These are phyloP conservation scores for Macrobrachium nipponense DNA, from an alignment of 1,140 invertebrate genomes.

Conservation along the genomic window DNA sequence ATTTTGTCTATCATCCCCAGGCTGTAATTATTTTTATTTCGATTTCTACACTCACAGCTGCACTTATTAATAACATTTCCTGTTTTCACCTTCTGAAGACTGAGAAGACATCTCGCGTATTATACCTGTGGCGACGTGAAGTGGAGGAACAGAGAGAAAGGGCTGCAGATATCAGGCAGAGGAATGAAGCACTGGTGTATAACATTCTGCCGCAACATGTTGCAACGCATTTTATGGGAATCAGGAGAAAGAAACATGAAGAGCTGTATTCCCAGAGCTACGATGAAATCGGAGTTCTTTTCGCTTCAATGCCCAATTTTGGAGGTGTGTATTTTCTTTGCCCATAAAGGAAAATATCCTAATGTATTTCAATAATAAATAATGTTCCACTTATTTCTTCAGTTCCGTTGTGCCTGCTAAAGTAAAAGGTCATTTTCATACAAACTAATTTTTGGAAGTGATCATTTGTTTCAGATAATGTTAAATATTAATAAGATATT, in stretches of 20 bases:
- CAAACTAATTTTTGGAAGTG: no score
- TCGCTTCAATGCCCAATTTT: constrained; percentile 96
- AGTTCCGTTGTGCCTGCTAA: no score
- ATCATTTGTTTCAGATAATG: no score
- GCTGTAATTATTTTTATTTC: not conserved
- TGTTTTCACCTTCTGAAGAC: constrained; percentile 71
- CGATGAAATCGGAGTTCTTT: constrained; percentile 90
- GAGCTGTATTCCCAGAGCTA: constrained; percentile 95
- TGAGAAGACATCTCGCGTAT: constrained; percentile 81
- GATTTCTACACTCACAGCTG: not conserved
- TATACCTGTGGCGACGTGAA: constrained; percentile 81
- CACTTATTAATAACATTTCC: constrained; percentile 27
- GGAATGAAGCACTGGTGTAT: constrained; percentile 85
- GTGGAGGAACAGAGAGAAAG: constrained; percentile 85
- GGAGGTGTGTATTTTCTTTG: constrained; percentile 72
- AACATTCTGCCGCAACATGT: constrained; percentile 84
- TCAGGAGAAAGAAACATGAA: constrained; percentile 81
- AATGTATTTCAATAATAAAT: no score
- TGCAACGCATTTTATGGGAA: constrained; percentile 88
- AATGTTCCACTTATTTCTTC: no score
- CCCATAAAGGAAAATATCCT: not conserved
- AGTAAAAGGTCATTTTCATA: no score
- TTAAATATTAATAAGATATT: no score
- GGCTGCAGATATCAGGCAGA: constrained; percentile 84
- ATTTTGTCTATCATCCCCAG: constrained; percentile 24